Evolutionary conservation across 2,888 invertebrate genomes (phyloP).

Genomic region (Diabrotica balteata): DNA sequence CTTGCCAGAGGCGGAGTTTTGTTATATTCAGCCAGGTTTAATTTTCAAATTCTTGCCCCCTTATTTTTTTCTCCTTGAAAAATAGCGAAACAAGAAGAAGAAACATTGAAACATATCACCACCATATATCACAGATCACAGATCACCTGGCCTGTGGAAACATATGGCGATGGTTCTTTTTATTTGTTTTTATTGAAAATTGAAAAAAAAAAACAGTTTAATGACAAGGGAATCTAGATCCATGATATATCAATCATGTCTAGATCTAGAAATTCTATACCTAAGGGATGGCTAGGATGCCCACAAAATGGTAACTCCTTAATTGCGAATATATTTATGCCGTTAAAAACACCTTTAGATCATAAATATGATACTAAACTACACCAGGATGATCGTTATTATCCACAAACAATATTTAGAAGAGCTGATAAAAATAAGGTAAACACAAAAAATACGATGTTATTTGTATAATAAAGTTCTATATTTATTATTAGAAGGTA

Average conservation of each 20-base stretch:
- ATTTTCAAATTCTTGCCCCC: not conserved
- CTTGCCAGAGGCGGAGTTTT: too few species aligned
- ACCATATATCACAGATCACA: too few species aligned
- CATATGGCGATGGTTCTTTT: too few species aligned
- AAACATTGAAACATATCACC: too few species aligned
- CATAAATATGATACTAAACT: conserved; percentile 78
- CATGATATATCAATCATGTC: too few species aligned
- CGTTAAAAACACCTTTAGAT: conserved; percentile 93
- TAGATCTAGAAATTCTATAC: conserved; percentile 69
- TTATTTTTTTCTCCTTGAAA: too few species aligned
- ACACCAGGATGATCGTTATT: conserved; percentile 73
- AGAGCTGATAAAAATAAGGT: conserved; percentile 80
- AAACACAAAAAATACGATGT: conserved; percentile 26
- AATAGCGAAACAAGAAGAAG: too few species aligned
- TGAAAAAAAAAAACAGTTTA: not conserved
- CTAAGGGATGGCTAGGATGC: conserved; percentile 88
- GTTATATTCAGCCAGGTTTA: not conserved
- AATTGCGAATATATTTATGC: conserved; percentile 84
- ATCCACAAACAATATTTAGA: conserved; percentile 84
- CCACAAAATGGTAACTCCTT: conserved; percentile 79
- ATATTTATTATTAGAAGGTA: conserved; percentile 14
- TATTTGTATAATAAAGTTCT: too few species aligned
- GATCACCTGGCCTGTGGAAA: too few species aligned
- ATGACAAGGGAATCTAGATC: not conserved
- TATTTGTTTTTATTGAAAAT: too few species aligned